Conservation (phyloP, 1,140 invertebrate genomes). For the Oedothorax gibbosus region DNA sequence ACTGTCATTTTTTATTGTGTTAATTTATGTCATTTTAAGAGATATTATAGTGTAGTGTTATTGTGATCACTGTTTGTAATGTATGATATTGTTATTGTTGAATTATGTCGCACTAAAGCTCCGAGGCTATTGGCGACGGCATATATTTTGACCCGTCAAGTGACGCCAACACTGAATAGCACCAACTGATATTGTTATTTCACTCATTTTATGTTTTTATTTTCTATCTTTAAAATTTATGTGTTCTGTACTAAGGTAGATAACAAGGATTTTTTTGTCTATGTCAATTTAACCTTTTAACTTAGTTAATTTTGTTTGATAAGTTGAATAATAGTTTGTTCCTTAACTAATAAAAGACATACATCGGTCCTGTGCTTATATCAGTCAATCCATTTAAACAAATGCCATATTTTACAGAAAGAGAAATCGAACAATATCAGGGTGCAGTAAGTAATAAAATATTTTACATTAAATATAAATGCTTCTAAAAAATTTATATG, state of each 20-base stretch:
- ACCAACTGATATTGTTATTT: too few relatives aligned
- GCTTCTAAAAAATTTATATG: conserved; percentile 6
- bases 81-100: too few relatives aligned
- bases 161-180: too few relatives aligned
- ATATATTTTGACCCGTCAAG: too few relatives aligned
- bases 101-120: too few relatives aligned
- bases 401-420: conserved; percentile 79
- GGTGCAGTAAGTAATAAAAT: conserved; percentile 74
- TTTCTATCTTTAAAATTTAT: too few relatives aligned
- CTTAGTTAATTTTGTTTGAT: too few relatives aligned
- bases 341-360: conserved; percentile 73
- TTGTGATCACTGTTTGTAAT: background rate
- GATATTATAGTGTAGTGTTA: background rate
- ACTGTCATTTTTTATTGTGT: background rate
- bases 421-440: conserved; percentile 80
- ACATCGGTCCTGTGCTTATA: conserved; percentile 84
- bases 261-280: too few relatives aligned
- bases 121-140: too few relatives aligned
- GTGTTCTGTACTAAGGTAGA: too few relatives aligned
- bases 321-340: background rate
- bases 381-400: conserved; percentile 85
- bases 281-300: too few relatives aligned
- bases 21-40: background rate
- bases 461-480: conserved; percentile 7
- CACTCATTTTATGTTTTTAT: too few relatives aligned